Percentiles rank a stretch among this genome's conserved stretches.
Conservation (phyloP, 2,113 vertebrate genomes). For the Calonectris borealis region DNA sequence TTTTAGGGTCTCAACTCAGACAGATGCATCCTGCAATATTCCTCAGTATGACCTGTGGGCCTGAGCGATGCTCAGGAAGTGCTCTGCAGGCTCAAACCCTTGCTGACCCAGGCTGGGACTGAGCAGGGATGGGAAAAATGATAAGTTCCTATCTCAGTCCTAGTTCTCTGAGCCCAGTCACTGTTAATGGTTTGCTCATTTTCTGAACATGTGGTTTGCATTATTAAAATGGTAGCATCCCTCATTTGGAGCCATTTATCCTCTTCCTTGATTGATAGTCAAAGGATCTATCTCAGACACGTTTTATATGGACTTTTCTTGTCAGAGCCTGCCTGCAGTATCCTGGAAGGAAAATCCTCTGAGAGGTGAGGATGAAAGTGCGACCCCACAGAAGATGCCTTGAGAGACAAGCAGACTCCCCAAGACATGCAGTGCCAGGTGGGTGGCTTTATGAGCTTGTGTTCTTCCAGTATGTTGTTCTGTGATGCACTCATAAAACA, state of each 20-base stretch:
- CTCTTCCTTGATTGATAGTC: not conserved
- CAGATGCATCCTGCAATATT: not conserved
- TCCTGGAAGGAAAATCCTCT: not conserved
- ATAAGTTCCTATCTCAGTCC: not conserved
- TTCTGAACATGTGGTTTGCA: not conserved
- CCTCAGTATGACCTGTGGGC: not conserved
- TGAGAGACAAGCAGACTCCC: not conserved
- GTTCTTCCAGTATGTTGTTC: not conserved
- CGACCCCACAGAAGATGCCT: not conserved
- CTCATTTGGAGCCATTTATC: not conserved
- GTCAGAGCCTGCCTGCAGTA: not conserved
- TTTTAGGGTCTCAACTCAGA: not conserved
- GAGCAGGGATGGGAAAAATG: not conserved
- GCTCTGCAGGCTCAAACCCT: not conserved
- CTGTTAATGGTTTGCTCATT: not conserved
- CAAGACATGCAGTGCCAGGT: not conserved
- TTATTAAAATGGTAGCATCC: not conserved
- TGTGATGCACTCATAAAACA: not conserved
- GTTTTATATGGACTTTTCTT: not conserved
- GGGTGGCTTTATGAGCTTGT: not conserved
- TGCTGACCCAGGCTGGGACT: not conserved
- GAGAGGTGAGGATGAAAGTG: not conserved
- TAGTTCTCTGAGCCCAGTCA: not conserved
- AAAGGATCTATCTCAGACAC: not conserved
- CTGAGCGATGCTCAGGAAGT: not conserved